Base-by-base conservation (phyloP, 2,888 invertebrate genomes). In the Sphaerophoria taeniata region DNA sequence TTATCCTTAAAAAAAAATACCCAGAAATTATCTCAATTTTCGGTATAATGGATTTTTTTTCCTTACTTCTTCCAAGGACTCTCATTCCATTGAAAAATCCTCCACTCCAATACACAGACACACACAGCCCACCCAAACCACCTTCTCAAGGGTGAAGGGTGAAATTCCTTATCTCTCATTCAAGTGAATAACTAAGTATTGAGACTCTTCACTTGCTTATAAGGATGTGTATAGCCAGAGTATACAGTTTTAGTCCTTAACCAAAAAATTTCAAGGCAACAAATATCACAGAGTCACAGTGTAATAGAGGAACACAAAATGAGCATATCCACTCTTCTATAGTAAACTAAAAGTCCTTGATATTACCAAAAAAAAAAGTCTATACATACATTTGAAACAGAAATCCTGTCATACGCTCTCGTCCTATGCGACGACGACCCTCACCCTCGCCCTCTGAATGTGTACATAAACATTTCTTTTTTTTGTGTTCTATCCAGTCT, bases 181-280 rank as follows among this genome's bases (percentile, higher is more conserved):
- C 76, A 85, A 85, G 80, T 81, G 76, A 76, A 85, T 85, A 80
- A 85, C 80, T 85, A 76, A 70, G 81, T 63, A 70, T 85, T 72
- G 73, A 80, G 80, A 79, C 84, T 84, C 61, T 31, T 39, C 61
- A 61, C 49, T 34, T 69, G 34, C 31, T n/a, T n/a, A n/a, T n/a
- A n/a, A 43, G 1, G 14, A 61, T 31, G 34, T 45, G 45, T 31
- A 43, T 51, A 31, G 39, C n/a, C 14, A 47, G 14, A 11, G 55
- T 39, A 36, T 53, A 47, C 33, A 31, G 12, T 51, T 61, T 72
- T 33, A 69, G 65, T 67, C 65, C 70, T 47, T 60, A 49, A 34
- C 63, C 16, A 31, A 61, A 34, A 74, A 65, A 75, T 16, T 77
- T 84, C 83, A 85, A 85, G 80, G 84, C 67, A 67, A 67, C 67